Conservation (phyloP, 1,140 invertebrate genomes). For the Pseudomyrmex gracilis region DNA sequence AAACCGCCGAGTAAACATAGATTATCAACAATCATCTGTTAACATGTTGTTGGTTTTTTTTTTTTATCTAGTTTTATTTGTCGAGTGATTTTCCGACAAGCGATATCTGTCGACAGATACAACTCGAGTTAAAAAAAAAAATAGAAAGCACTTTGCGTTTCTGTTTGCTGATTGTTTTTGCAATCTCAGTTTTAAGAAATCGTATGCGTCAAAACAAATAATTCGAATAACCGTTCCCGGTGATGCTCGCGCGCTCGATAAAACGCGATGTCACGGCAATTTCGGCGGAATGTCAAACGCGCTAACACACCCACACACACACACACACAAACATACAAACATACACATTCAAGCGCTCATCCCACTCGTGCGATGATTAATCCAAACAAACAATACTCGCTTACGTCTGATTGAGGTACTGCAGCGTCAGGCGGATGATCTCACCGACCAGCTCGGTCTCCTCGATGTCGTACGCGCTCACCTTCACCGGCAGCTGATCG, state of each 20-base stretch:
- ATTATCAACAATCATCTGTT: no score
- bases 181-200: no score
- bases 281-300: slow-evolving; percentile 14
- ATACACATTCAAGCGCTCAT: not conserved
- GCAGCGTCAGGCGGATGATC: slow-evolving; percentile 91
- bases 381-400: slow-evolving; percentile 66
- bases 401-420: slow-evolving; percentile 92
- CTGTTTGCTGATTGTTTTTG: no score
- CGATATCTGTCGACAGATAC: no score
- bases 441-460: slow-evolving; percentile 90
- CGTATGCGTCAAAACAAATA: no score
- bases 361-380: slow-evolving; percentile 13
- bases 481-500: slow-evolving; percentile 91
- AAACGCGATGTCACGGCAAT: slow-evolving; percentile 1
- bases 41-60: no score
- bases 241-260: not conserved
- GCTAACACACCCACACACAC: not conserved
- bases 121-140: no score
- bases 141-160: no score
- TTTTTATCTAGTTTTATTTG: no score
- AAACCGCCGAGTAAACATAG: no score
- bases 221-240: no score
- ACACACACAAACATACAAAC: not conserved
- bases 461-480: slow-evolving; percentile 89
- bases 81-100: no score